phyloP scores from a whole-genome alignment of 2,113 vertebrate species.

The Notechis scutatus region DNA sequence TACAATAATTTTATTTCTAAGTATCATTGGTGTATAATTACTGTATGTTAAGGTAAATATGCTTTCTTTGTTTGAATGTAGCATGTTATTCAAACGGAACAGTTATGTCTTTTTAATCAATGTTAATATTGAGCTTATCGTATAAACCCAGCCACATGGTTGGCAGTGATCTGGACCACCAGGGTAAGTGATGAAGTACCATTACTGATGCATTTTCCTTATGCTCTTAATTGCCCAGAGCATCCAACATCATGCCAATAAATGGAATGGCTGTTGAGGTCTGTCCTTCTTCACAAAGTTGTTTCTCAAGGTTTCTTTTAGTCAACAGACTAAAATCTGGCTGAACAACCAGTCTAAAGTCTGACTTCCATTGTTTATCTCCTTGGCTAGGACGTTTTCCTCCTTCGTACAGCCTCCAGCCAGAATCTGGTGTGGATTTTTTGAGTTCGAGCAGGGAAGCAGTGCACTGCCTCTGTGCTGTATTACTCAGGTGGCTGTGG shows the following conservation, averaged over 20 bases:
- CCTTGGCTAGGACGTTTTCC: background rate
- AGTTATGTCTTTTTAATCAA: background rate
- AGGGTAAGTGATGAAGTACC: background rate
- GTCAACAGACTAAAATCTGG: background rate
- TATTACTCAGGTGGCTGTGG: constrained; percentile 27
- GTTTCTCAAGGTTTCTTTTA: background rate
- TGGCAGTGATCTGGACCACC: background rate
- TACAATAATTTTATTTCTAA: background rate
- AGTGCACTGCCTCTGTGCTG: background rate
- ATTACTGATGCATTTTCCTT: background rate
- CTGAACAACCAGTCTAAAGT: background rate
- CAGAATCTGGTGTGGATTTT: constrained; percentile 5
- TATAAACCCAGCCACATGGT: background rate
- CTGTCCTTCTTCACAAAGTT: background rate
- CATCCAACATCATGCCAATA: background rate
- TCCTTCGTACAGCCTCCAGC: background rate
- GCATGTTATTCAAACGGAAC: background rate
- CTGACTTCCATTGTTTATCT: background rate
- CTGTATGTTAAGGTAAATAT: background rate
- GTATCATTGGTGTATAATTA: background rate
- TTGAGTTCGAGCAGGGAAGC: constrained; percentile 3
- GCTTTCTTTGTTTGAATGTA: background rate
- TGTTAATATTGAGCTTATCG: background rate
- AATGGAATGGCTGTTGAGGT: background rate
- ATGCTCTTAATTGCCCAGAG: background rate